phyloP scores from a whole-genome alignment of 1,140 invertebrate species.

The Oryzaephilus surinamensis region DNA sequence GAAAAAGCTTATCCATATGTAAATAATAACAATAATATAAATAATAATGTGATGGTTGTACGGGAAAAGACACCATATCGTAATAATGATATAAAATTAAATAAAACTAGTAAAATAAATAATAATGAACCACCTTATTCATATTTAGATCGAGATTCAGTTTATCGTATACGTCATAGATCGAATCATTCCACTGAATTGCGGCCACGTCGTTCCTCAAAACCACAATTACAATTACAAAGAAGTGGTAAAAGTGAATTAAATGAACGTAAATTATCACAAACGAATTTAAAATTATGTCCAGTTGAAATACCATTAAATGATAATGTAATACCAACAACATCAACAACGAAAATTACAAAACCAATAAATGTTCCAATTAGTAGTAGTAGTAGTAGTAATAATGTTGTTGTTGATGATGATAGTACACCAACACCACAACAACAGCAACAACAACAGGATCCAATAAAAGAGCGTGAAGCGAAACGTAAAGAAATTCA shows the following conservation, averaged over 20 bases:
- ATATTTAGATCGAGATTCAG: slow-evolving; percentile 27
- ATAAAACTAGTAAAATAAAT: slow-evolving; percentile 5
- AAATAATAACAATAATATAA: background rate
- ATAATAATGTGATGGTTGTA: slow-evolving; percentile 13
- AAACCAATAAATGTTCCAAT: background rate
- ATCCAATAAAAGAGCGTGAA: slow-evolving; percentile 53
- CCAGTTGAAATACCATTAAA: slow-evolving; percentile 38
- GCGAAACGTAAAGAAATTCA: slow-evolving; percentile 70
- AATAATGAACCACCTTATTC: slow-evolving; percentile 29
- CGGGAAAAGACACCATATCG: slow-evolving; percentile 50
- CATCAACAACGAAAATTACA: background rate
- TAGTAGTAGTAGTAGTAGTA: background rate
- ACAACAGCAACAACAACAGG: slow-evolving; percentile 12
- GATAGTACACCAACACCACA: slow-evolving; percentile 41
- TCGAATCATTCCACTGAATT: slow-evolving; percentile 34
- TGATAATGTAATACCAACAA: background rate
- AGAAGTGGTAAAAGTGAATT: slow-evolving; percentile 43
- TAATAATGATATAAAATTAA: slow-evolving; percentile 22
- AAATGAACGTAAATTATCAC: slow-evolving; percentile 34
- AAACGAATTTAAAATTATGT: slow-evolving; percentile 35
- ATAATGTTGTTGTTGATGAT: slow-evolving; percentile 33
- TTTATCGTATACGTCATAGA: slow-evolving; percentile 26
- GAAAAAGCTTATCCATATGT: slow-evolving; percentile 58
- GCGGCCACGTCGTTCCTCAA: slow-evolving; percentile 33
- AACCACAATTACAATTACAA: slow-evolving; percentile 38